These are phyloP conservation scores for Ptychobarbus kaznakovi DNA, from an alignment of 2,797 vertebrate species.

Conservation along the genomic window DNA sequence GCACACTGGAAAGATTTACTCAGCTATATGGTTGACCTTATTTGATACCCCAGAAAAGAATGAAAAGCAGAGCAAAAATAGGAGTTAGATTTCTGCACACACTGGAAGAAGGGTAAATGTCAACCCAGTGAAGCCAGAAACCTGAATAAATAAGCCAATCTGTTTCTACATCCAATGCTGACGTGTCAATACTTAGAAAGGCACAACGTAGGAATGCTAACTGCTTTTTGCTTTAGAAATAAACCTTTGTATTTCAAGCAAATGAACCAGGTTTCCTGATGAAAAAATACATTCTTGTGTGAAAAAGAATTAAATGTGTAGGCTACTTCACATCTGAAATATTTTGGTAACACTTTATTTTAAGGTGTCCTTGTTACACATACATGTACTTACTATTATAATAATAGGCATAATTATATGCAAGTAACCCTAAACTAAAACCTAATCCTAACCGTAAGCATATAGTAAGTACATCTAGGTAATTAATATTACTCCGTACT, in stretches of 20 bases:
- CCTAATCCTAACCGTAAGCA: not conserved
- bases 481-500: too few species aligned
- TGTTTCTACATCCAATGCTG: conserved; percentile 32
- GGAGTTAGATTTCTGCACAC: conserved; percentile 15
- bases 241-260: conserved; percentile 34
- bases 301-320: not conserved
- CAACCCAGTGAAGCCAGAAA: conserved; percentile 28
- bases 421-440: not conserved
- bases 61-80: conserved; percentile 19
- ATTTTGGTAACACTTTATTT: not conserved
- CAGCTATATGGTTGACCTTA: conserved; percentile 36
- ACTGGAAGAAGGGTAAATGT: conserved; percentile 44
- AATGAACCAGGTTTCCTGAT: not conserved
- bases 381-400: not conserved
- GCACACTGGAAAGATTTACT: conserved; percentile 2
- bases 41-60: conserved; percentile 35
- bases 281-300: not conserved
- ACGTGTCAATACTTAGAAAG: conserved; percentile 22
- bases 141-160: conserved; percentile 55
- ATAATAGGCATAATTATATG: not conserved
- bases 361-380: not conserved
- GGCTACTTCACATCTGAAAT: not conserved
- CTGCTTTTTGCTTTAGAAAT: conserved; percentile 34
- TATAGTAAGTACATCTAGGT: not conserved
- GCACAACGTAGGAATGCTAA: conserved; percentile 23